Evolutionary conservation across 2,113 vertebrate species (phyloP).

Genomic region (Stigmatopora nigra): DNA sequence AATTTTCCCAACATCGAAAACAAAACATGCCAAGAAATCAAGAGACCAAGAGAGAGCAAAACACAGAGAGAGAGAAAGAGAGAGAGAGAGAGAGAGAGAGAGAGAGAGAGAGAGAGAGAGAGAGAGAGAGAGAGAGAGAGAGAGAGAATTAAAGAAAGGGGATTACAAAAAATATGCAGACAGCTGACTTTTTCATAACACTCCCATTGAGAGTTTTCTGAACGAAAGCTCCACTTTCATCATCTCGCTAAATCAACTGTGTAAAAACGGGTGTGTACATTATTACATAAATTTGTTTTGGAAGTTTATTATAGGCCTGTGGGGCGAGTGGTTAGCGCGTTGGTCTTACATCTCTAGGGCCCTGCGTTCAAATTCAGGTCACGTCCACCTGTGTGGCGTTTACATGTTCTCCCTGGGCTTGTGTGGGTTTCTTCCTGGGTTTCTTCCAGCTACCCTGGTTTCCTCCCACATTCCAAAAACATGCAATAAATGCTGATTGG

Average conservation of each 20-base stretch:
- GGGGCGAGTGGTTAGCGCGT: no score
- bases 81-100: background rate
- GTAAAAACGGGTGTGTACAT: constrained; percentile 13
- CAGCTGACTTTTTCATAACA: constrained; percentile 53
- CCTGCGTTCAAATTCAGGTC: no score
- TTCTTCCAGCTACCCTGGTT: no score
- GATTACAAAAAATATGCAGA: constrained; percentile 37
- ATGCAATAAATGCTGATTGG: no score
- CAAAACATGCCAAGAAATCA: background rate
- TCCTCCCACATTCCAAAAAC: no score
- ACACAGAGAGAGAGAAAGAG: background rate
- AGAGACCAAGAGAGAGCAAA: background rate
- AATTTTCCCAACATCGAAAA: constrained; percentile 19
- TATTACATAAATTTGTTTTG: constrained; percentile 11
- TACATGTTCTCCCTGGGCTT: no score
- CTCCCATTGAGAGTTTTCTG: constrained; percentile 57
- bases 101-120: background rate
- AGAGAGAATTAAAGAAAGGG: constrained; percentile 6
- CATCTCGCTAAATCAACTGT: constrained; percentile 48
- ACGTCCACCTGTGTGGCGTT: no score
- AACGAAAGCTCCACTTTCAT: constrained; percentile 54
- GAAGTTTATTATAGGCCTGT: background rate
- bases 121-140: background rate
- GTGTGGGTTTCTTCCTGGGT: no score
- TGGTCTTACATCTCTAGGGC: no score